These are phyloP conservation scores for Apamea monoglypha DNA, from an alignment of 2,888 invertebrate genomes.

Conservation along the genomic window DNA sequence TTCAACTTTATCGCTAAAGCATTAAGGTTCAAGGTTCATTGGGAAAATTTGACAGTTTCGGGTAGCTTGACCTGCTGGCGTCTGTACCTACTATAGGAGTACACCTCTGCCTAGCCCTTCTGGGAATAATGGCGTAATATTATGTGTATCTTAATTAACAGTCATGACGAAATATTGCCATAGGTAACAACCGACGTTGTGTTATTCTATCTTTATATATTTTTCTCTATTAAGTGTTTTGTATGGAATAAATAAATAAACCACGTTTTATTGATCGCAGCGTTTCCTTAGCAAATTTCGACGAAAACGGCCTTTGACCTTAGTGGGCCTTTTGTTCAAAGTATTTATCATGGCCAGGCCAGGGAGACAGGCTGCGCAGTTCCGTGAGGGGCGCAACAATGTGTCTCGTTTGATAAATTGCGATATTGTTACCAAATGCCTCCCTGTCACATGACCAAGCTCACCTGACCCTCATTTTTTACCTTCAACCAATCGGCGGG, in stretches of 20 bases:
- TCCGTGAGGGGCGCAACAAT: slow-evolving; percentile 84
- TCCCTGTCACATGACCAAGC: slow-evolving; percentile 73
- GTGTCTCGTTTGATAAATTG: slow-evolving; percentile 89
- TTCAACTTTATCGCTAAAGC: too few species aligned
- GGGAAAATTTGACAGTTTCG: too few species aligned
- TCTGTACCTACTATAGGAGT: too few species aligned
- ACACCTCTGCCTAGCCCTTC: too few species aligned
- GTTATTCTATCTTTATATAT: background rate
- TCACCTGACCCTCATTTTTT: slow-evolving; percentile 59
- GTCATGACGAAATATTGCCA: background rate
- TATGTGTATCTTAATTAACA: background rate
- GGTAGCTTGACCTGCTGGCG: too few species aligned
- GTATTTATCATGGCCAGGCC: slow-evolving; percentile 10
- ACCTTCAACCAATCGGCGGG: slow-evolving; percentile 9
- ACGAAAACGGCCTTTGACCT: background rate
- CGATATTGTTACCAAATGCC: slow-evolving; percentile 85
- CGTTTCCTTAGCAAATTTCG: background rate
- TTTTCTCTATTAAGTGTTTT: background rate
- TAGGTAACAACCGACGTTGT: background rate
- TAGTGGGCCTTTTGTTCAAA: slow-evolving; percentile 28
- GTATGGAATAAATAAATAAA: background rate
- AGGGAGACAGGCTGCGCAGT: slow-evolving; percentile 66
- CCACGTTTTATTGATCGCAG: background rate
- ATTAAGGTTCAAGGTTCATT: too few species aligned
- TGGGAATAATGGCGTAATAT: too few species aligned